Conservation (phyloP, 2,888 invertebrate species). For the Ypsolopha sequella region DNA sequence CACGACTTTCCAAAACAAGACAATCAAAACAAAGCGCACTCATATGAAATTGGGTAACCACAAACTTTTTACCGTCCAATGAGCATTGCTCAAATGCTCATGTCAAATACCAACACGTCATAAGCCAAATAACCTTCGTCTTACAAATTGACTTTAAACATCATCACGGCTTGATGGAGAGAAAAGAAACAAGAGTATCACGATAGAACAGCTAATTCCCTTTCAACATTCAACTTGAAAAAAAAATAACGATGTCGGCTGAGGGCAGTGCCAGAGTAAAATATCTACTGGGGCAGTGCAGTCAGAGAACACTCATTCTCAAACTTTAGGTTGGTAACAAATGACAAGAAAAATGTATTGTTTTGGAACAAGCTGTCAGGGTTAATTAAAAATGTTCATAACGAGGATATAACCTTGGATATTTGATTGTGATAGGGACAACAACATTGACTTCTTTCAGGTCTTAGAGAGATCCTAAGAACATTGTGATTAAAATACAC, state of each 20-base stretch:
- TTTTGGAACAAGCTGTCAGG: background rate
- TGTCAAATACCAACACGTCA: no score
- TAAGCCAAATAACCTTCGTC: background rate
- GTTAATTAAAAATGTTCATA: no score
- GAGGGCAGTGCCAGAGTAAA: background rate
- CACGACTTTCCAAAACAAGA: no score
- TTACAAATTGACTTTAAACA: constrained; percentile 1
- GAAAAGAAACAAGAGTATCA: background rate
- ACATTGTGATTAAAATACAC: no score
- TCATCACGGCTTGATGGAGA: background rate
- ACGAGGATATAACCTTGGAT: background rate
- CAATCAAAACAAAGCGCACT: no score
- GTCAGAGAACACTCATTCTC: background rate
- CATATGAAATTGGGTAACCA: no score
- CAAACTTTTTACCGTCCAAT: no score
- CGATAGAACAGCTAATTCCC: background rate
- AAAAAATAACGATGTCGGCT: background rate
- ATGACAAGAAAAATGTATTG: background rate
- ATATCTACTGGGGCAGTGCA: background rate
- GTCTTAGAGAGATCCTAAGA: no score
- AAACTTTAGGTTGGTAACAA: background rate
- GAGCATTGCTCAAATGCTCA: no score
- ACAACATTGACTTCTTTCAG: no score
- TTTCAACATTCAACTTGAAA: constrained; percentile 2
- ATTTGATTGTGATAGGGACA: background rate